Evolutionary conservation across 2,888 invertebrate species (phyloP).

Genomic region (Callinectes sapidus): DNA sequence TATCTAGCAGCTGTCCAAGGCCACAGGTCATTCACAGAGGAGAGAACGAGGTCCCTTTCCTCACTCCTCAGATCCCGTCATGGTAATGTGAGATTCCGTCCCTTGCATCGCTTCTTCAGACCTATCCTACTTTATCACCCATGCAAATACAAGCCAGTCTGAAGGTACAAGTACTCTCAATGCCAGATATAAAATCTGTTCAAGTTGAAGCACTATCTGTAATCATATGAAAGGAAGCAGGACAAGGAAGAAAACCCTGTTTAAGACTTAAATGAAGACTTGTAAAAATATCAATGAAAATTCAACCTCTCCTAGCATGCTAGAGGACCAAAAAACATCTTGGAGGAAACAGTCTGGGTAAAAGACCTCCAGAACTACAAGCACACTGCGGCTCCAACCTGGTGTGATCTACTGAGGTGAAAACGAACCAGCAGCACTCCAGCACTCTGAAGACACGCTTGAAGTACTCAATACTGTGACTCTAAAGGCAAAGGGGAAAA

Average conservation of each 20-base stretch:
- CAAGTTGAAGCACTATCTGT: no score
- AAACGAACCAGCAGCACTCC: constrained; percentile 53
- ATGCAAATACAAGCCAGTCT: neutral
- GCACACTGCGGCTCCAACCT: constrained; percentile 56
- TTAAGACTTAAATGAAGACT: neutral
- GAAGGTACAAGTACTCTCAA: constrained; percentile 51
- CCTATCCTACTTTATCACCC: no score
- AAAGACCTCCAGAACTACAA: constrained; percentile 28
- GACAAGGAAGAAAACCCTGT: neutral
- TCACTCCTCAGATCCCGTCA: no score
- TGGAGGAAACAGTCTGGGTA: no score
- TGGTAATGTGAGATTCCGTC: no score
- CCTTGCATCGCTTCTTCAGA: no score
- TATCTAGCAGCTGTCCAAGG: no score
- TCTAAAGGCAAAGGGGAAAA: constrained; percentile 22
- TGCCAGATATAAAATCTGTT: neutral
- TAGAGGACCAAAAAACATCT: no score
- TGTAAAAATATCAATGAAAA: neutral
- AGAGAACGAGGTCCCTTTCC: no score
- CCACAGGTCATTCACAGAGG: no score
- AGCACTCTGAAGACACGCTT: constrained; percentile 43
- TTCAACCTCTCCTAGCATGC: no score
- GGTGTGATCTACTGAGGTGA: constrained; percentile 42
- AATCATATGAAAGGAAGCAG: neutral
- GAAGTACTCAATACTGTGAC: constrained; percentile 59